Percentiles rank a stretch among this genome's conserved stretches.
Evolutionary conservation across 2,113 vertebrate species (phyloP).

Genomic region (Rutilus rutilus): DNA sequence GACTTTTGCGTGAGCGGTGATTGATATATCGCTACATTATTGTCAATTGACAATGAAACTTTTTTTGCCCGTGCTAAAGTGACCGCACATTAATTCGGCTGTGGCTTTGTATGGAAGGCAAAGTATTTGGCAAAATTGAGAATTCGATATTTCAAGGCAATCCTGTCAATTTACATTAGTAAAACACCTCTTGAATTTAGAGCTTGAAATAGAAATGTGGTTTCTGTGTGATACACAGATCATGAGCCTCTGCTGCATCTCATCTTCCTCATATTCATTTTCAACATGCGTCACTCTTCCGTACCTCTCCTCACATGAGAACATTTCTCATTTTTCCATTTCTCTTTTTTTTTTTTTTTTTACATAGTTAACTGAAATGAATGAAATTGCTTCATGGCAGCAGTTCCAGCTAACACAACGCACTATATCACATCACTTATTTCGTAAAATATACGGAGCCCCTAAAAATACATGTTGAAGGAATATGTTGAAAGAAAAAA

Average conservation of each 20-base stretch:
- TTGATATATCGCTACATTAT: too few species aligned
- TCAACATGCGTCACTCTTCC: not conserved
- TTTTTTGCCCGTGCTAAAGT: too few species aligned
- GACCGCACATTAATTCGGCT: too few species aligned
- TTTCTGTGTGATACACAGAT: not conserved
- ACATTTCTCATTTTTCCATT: slow-evolving; percentile 4
- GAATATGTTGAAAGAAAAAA: too few species aligned
- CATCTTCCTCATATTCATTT: not conserved
- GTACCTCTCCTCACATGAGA: not conserved
- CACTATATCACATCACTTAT: too few species aligned
- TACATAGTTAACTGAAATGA: not conserved
- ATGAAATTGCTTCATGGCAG: not conserved
- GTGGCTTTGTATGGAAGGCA: too few species aligned
- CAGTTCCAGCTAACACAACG: not conserved
- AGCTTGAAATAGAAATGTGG: not conserved
- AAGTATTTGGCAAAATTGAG: too few species aligned
- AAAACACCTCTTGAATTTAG: not conserved
- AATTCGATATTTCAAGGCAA: not conserved
- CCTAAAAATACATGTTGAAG: too few species aligned
- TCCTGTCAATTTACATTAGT: not conserved
- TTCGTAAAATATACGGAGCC: too few species aligned
- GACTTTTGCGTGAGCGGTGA: too few species aligned
- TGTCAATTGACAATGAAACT: too few species aligned
- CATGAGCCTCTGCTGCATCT: not conserved
- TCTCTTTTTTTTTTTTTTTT: not conserved